A percentile compares a stretch with the other conserved stretches of the same genome.
phyloP scores from a whole-genome alignment of 2,797 vertebrate genomes.

The Xenopus petersii region DNA sequence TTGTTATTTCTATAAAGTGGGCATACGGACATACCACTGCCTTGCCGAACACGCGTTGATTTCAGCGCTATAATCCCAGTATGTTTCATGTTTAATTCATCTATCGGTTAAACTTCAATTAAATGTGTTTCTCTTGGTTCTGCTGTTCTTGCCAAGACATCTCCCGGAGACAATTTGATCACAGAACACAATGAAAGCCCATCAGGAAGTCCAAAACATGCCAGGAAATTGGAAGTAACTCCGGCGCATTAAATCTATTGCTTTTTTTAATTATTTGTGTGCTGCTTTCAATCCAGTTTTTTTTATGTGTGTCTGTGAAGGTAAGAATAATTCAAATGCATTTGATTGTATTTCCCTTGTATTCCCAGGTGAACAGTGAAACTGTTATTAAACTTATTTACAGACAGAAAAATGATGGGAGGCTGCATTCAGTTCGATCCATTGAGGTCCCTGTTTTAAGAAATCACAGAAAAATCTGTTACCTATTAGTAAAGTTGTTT shows the following conservation, averaged over 20 bases:
- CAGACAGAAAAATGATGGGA: background rate
- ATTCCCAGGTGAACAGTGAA: background rate
- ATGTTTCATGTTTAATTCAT: conserved; percentile 35
- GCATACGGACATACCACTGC: too few species aligned
- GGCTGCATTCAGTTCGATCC: too few species aligned
- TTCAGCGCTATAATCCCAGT: background rate
- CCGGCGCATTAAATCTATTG: conserved; percentile 10
- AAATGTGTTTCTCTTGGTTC: conserved; percentile 1
- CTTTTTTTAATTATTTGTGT: conserved; percentile 11
- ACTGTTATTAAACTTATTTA: background rate
- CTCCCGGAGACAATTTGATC: conserved; percentile 24
- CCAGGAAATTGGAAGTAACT: conserved; percentile 24
- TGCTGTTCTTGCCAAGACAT: conserved; percentile 23
- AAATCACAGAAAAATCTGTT: too few species aligned
- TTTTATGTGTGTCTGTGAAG: too few species aligned
- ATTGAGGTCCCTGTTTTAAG: too few species aligned
- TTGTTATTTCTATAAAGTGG: too few species aligned
- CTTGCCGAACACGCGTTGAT: too few species aligned
- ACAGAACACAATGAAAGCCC: conserved; percentile 20
- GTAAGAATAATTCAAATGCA: background rate
- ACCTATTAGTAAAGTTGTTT: too few species aligned
- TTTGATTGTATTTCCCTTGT: background rate
- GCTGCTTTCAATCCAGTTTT: background rate
- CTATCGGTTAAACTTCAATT: conserved; percentile 22
- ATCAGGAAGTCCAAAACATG: conserved; percentile 19